Conservation (phyloP, 92 coral and sea anemone genomes). For the Parazoanthus atlanticus region DNA sequence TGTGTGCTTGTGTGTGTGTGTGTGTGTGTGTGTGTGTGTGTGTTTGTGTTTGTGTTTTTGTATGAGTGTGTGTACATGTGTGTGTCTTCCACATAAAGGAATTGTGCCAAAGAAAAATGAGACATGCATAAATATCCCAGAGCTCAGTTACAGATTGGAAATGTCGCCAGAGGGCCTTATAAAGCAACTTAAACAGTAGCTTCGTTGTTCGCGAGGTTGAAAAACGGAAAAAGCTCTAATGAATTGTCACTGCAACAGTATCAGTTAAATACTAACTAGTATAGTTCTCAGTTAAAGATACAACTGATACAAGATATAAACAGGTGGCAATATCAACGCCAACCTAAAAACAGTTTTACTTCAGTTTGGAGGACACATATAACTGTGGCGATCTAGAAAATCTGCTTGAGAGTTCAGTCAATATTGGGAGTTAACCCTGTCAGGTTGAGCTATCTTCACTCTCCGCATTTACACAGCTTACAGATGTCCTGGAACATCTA, state of each 20-base stretch:
- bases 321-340: neutral
- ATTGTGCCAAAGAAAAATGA: neutral
- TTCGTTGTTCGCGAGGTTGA: too few species aligned
- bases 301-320: neutral
- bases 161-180: neutral
- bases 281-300: too few species aligned
- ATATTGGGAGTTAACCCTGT: neutral
- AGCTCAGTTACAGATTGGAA: neutral
- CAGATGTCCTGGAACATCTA: conserved; percentile 2
- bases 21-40: neutral
- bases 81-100: neutral
- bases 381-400: neutral
- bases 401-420: neutral
- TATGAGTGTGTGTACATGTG: neutral
- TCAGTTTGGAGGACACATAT: too few species aligned
- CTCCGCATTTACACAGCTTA: conserved; percentile 24
- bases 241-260: too few species aligned
- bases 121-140: neutral
- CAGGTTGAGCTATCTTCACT: neutral
- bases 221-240: too few species aligned
- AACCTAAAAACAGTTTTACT: too few species aligned
- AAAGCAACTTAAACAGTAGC: neutral
- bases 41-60: neutral
- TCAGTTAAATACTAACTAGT: too few species aligned
- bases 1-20: neutral